Evolutionary conservation across 2,113 vertebrate genomes (phyloP), one percentile per base, ranked within the genome.

Genomic region (Desmodus rotundus): DNA sequence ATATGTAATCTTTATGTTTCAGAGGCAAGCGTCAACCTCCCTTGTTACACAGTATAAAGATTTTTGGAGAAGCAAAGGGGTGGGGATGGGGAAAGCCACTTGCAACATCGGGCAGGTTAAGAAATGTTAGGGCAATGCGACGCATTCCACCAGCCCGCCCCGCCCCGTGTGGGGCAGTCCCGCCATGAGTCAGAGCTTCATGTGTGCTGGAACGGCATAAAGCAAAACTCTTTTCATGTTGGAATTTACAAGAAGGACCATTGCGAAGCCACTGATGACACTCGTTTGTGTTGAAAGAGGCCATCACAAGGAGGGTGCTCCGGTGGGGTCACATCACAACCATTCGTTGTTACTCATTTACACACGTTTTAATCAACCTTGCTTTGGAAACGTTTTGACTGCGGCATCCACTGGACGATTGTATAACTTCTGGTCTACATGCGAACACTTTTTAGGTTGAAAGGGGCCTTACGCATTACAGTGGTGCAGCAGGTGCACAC

Each of bases 131-230:
- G 70, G 63, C 63, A 78, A 54, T 7, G 8, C 31, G 77, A 33
- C 1, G 56, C 72, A 80, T 97, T 95, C 89, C 58, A 41, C 43
- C 56, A 38, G 8, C 80, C 54, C 45, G 73, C 89, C 76, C 82
- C 94, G 41, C 47, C 86, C 81, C 86, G 33, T 83, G 87, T 85
- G 56, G 77, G 86, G 83, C 73, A 89, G 61, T 86, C 68, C 78
- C 38, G 22, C 28, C 56, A 56, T 96, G 91, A 96, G 67, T 96
- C 93, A 96, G 89, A 94, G 61, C 28, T 93, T 31, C 24, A 84
- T 89, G 78, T 95, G 67, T 74, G 17, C n/a, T 67, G 36, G 54
- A 26, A 87, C 47, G 52, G 72, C 90, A 87, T 76, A 72, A 95
- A 70, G 78, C 22, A 72, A 63, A 94, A 70, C 24, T 80, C 67